Evolutionary conservation across 2,888 invertebrate genomes (phyloP), one percentile per base, ranked within the genome.

Genomic region (Himalopsyche japonica): DNA sequence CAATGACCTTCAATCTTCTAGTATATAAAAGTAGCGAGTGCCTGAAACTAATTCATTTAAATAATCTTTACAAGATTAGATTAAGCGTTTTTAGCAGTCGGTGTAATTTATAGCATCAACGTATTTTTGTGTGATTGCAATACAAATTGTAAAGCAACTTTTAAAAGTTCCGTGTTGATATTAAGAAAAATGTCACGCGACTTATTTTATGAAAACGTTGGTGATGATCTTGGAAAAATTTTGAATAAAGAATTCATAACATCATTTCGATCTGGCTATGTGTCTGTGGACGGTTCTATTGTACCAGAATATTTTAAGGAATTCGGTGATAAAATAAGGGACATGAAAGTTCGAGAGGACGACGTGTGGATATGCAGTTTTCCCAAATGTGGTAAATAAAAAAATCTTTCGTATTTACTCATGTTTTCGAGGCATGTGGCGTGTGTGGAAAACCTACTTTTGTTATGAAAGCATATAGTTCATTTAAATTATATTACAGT

Each of bases 331-430:
- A 88, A 88, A 12, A 91, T 93, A 37, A 89, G 90, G 79, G 89
- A 92, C 86, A 90, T 92, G 88, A 89, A 91, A 82, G 91, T 93
- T 4, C 88, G 90, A 6, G 90, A 92, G 32, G 91, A 92, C 76
- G 93, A 94, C 86, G 88, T 93, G 37, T 93, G 93, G 93, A 90
- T 94, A 1, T 91, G 92, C 87, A 92, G 92, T 87, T 93, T 92
- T 89, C 93, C 93, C 0, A 93, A 93, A 89, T 91, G 92, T 82
- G 93, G 93, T 93, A 89, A 89, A 87, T 82, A 78, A 20, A 8
- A 37, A 6, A 7, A 8, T 37, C 8, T 34, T 0, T 34, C 8
- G 5, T n/a, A n/a, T n/a, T n/a, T n/a, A n/a, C n/a, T n/a, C n/a
- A n/a, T n/a, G n/a, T n/a, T n/a, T n/a, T n/a, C n/a, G n/a, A n/a